Conservation (phyloP, 2,888 invertebrate genomes). For the Calephelis perditalis region DNA sequence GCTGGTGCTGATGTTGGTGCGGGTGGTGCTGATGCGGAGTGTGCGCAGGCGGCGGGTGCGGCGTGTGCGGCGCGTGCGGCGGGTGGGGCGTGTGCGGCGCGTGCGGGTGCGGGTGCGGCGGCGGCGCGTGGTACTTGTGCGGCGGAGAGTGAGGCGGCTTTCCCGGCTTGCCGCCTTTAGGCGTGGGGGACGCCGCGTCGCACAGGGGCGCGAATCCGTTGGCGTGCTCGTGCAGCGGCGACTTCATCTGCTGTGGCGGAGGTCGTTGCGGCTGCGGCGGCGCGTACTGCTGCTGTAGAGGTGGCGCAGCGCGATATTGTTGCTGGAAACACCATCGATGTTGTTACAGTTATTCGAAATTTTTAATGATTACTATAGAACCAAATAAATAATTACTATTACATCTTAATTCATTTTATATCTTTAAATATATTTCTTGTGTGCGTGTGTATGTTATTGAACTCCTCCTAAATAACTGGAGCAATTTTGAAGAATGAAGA, state of each 20-base stretch:
- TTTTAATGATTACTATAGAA: no score
- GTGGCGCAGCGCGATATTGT: slow-evolving; percentile 64
- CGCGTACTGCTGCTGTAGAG: slow-evolving; percentile 68
- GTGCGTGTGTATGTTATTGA: no score
- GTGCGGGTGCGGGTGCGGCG: slow-evolving; percentile 42
- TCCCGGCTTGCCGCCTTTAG: slow-evolving; percentile 59
- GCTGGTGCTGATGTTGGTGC: slow-evolving; percentile 39
- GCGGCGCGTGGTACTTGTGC: slow-evolving; percentile 70
- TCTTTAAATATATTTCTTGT: no score
- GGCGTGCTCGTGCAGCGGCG: slow-evolving; percentile 74
- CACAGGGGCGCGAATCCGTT: slow-evolving; percentile 79
- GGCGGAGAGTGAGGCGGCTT: slow-evolving; percentile 71
- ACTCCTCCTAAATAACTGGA: no score
- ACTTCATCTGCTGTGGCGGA: slow-evolving; percentile 72
- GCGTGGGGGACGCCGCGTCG: slow-evolving; percentile 77
- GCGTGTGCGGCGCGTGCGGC: slow-evolving; percentile 45
- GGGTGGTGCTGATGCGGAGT: slow-evolving; percentile 40
- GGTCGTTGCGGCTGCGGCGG: slow-evolving; percentile 54
- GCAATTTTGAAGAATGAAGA: no score
- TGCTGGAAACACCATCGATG: slow-evolving; percentile 31
- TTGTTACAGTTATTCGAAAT: no score
- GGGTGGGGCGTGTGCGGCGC: slow-evolving; percentile 1
- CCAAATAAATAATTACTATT: no score
- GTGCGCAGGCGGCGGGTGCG: slow-evolving; percentile 61
- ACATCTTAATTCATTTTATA: no score